Percentiles rank a stretch among this genome's conserved stretches.
phyloP scores from a whole-genome alignment of 1,140 invertebrate species.

The Drosophila malerkotliana region DNA sequence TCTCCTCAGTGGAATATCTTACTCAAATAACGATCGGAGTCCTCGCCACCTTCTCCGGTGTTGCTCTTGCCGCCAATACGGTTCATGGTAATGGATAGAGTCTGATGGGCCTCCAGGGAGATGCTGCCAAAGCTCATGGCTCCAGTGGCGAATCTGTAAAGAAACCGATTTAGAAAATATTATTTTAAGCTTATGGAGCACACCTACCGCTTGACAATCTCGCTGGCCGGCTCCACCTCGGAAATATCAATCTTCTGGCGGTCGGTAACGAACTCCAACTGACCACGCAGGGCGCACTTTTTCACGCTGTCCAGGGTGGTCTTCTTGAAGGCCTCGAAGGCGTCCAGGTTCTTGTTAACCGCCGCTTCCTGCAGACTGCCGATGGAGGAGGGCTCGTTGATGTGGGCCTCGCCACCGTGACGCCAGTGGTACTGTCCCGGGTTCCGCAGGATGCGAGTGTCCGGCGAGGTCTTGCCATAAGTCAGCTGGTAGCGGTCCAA shows the following conservation, averaged over 20 bases:
- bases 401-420: slow-evolving; percentile 98
- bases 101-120: slow-evolving; percentile 95
- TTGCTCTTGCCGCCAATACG: slow-evolving; percentile 97
- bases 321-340: slow-evolving; percentile 95
- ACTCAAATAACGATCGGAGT: slow-evolving; percentile 92
- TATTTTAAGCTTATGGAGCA: neutral
- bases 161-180: neutral
- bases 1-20: slow-evolving; percentile 1
- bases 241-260: slow-evolving; percentile 91
- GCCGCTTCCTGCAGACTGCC: slow-evolving; percentile 97
- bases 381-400: slow-evolving; percentile 97
- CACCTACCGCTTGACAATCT: slow-evolving; percentile 96
- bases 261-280: slow-evolving; percentile 92
- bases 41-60: slow-evolving; percentile 97
- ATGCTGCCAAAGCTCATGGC: slow-evolving; percentile 87
- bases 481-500: slow-evolving; percentile 93
- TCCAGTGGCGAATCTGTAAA: slow-evolving; percentile 83
- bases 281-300: slow-evolving; percentile 95
- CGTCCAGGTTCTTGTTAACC: slow-evolving; percentile 90
- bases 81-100: slow-evolving; percentile 99
- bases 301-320: slow-evolving; percentile 94
- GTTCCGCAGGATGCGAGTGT: slow-evolving; percentile 94
- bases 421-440: slow-evolving; percentile 98
- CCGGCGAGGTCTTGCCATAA: slow-evolving; percentile 89
- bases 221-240: slow-evolving; percentile 95